Percentiles rank a stretch among this genome's conserved stretches.
These are phyloP conservation scores for Cinara cedri DNA, from an alignment of 2,888 invertebrate species.

Conservation along the genomic window DNA sequence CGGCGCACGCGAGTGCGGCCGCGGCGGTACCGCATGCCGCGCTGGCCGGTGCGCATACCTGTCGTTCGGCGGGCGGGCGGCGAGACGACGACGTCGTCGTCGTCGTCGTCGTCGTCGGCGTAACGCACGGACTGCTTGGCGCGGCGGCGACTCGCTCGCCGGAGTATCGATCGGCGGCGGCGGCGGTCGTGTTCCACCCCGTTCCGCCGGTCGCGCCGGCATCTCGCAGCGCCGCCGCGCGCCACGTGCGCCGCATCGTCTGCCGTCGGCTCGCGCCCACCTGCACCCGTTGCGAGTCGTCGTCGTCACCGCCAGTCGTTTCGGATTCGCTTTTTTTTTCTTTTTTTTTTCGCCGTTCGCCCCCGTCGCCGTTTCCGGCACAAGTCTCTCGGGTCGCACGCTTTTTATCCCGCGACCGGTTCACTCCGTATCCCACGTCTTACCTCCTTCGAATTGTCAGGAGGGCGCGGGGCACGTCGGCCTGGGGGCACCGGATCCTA, in stretches of 20 bases:
- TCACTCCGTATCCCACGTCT: too few species aligned
- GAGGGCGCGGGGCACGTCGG: too few species aligned
- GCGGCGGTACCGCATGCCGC: neutral
- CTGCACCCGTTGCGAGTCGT: slow-evolving; percentile 15
- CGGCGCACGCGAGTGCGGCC: neutral
- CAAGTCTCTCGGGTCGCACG: too few species aligned
- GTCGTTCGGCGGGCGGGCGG: neutral
- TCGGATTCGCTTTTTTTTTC: neutral
- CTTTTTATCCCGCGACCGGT: neutral
- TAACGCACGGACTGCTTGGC: slow-evolving; percentile 2
- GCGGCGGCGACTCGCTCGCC: neutral
- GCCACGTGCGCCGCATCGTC: neutral
- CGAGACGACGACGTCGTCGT: slow-evolving; percentile 21
- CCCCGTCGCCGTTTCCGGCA: neutral
- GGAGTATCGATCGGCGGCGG: slow-evolving; percentile 36
- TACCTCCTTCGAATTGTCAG: too few species aligned
- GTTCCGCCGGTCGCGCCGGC: too few species aligned
- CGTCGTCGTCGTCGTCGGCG: slow-evolving; percentile 22
- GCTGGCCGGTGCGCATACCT: neutral
- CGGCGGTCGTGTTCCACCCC: neutral
- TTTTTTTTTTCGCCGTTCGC: neutral
- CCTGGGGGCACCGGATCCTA: too few species aligned
- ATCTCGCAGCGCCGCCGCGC: neutral
- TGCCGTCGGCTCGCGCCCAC: slow-evolving; percentile 33
- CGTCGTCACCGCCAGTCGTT: neutral